Base-by-base conservation (phyloP, 2,113 vertebrate genomes). In the Colistium nudipinnis region DNA sequence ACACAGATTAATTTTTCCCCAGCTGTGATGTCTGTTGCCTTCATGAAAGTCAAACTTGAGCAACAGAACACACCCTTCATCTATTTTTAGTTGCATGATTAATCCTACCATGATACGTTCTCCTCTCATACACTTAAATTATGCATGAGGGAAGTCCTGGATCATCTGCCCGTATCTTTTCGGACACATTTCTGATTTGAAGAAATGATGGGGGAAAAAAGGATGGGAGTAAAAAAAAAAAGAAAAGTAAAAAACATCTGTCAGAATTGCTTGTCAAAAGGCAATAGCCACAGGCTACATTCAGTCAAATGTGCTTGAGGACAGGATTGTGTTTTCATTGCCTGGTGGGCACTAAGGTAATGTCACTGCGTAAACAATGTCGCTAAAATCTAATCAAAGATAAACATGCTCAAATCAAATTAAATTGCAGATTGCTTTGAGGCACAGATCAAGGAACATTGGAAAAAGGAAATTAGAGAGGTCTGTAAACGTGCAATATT, bases 81-180 rank as follows among this genome's bases (percentile, higher is more conserved):
- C 79, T 87, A 76, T 80, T 76, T 78, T 90, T 87, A 86, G 76
- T 69, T 71, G 53, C 66, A 25, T 72, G 74, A 85, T 86, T 83
- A 88, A 90, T 70, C 67, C 20, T 43, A 54, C 67, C 49, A 70
- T 72, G 55, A 73, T 61, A 41, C 45, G 55, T 74, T 70, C 41
- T 57, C 55, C 45, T 72, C 22, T 47, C 17, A 22, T 35, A 13
- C 31, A 39, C 27, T 36, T 88, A 59, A 87, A 85, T 87, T 74
- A 90, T 82, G 84, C 75, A 89, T 72, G 7, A 68, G 49, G 22
- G 49, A 51, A 60, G 24, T 61, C 45, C 60, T 22, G 4, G 53
- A 69, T 72, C 65, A 62, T 76, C 65, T 80, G 43, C 9, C 35
- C 20, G 35, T 49, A 28, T 68, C 49, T 51, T 73, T 62, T 33